phyloP scores from a whole-genome alignment of 2,888 invertebrate genomes.

The Drosophila merina region DNA sequence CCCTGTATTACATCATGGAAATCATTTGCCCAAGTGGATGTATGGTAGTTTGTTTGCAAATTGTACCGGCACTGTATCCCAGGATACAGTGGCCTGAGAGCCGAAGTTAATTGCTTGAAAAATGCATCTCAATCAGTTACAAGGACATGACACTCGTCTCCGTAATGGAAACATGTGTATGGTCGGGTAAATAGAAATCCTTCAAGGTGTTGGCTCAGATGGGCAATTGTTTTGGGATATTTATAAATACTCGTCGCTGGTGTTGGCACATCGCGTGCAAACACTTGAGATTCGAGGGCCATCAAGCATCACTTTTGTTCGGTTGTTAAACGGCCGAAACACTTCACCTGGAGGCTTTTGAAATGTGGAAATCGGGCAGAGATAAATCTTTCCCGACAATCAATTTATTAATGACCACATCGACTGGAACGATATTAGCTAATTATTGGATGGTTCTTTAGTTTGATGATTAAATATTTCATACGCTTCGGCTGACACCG shows the following conservation, averaged over 20 bases:
- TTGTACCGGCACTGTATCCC: constrained; percentile 25
- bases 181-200: neutral
- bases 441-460: constrained; percentile 48
- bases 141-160: constrained; percentile 32
- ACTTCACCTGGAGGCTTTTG: constrained; percentile 3
- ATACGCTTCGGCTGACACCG: constrained; percentile 41
- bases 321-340: constrained; percentile 53
- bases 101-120: constrained; percentile 74
- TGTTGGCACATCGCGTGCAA: constrained; percentile 21
- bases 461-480: constrained; percentile 57
- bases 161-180: constrained; percentile 14
- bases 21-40: neutral
- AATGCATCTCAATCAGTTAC: constrained; percentile 76
- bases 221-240: constrained; percentile 28
- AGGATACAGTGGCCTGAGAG: constrained; percentile 57
- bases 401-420: constrained; percentile 25
- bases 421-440: constrained; percentile 42
- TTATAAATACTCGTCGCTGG: constrained; percentile 11
- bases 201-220: constrained; percentile 22
- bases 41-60: constrained; percentile 64
- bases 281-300: constrained; percentile 16
- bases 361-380: neutral
- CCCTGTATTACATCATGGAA: constrained; percentile 33
- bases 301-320: constrained; percentile 48
- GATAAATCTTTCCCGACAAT: constrained; percentile 23